Evolutionary conservation across 2,797 vertebrate genomes (phyloP).

Genomic region (Podarcis lilfordi): DNA sequence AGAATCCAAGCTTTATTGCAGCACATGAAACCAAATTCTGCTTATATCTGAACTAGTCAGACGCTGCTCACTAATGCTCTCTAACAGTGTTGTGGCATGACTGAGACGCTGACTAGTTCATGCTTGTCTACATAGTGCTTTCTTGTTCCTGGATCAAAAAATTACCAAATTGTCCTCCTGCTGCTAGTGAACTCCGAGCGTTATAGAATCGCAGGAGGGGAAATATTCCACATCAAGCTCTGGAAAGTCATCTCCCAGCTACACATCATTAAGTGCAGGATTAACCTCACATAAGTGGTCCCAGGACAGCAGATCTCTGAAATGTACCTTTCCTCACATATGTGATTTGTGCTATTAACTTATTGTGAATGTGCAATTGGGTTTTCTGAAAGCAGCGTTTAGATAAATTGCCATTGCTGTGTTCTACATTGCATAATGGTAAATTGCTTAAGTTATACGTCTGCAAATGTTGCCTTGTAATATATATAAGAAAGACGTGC

Average conservation of each 20-base stretch:
- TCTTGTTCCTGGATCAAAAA: no score
- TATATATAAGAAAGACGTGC: no score
- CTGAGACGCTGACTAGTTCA: background rate
- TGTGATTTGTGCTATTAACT: fast-evolving
- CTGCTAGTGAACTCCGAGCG: background rate
- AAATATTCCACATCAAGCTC: background rate
- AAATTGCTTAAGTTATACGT: no score
- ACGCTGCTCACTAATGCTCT: background rate
- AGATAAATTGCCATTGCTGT: background rate
- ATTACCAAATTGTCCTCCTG: background rate
- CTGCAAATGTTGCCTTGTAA: no score
- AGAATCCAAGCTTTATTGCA: no score
- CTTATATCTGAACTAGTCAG: background rate
- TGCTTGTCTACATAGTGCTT: background rate
- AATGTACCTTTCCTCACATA: fast-evolving
- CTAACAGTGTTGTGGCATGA: background rate
- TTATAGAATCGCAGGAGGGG: background rate
- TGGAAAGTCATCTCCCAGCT: background rate
- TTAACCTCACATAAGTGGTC: background rate
- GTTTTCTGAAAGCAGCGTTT: background rate
- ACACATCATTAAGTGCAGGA: background rate
- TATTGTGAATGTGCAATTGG: fast-evolving
- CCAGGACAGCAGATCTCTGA: background rate
- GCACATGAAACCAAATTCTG: background rate
- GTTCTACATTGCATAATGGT: background rate